phyloP scores from a whole-genome alignment of 2,888 invertebrate genomes.

The Tetanocera ferruginea region DNA sequence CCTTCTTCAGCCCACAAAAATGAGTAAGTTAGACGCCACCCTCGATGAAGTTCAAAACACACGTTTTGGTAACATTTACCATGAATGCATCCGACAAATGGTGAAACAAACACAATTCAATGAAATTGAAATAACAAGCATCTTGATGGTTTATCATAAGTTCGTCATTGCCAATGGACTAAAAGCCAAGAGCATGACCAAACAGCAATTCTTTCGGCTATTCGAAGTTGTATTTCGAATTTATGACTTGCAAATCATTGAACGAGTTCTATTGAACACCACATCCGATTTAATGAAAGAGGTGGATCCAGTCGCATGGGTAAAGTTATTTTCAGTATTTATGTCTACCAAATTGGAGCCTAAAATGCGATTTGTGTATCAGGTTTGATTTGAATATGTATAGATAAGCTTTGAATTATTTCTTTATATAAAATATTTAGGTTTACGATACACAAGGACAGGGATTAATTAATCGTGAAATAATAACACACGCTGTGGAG shows the following conservation, averaged over 20 bases:
- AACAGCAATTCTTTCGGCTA: slow-evolving; percentile 75
- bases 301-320: slow-evolving; percentile 75
- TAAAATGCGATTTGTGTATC: slow-evolving; percentile 77
- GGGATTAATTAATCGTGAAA: slow-evolving; percentile 77
- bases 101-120: slow-evolving; percentile 74
- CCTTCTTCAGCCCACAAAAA: slow-evolving; percentile 37
- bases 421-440: slow-evolving; percentile 45
- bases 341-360: slow-evolving; percentile 78
- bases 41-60: slow-evolving; percentile 78
- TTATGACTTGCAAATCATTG: slow-evolving; percentile 79
- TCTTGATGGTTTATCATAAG: slow-evolving; percentile 72
- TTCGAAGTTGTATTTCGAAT: slow-evolving; percentile 78
- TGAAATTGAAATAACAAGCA: slow-evolving; percentile 74
- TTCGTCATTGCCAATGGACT: slow-evolving; percentile 70
- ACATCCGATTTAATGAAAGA: slow-evolving; percentile 71
- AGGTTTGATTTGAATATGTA: slow-evolving; percentile 67
- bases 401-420: not conserved
- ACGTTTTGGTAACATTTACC: slow-evolving; percentile 75
- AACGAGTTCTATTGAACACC: slow-evolving; percentile 75
- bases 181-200: slow-evolving; percentile 67
- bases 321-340: slow-evolving; percentile 77
- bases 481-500: slow-evolving; percentile 72
- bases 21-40: slow-evolving; percentile 72
- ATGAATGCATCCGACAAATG: slow-evolving; percentile 72
- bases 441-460: slow-evolving; percentile 78